A percentile compares a stretch with the other conserved stretches of the same genome.
Conservation (phyloP, 1,140 invertebrate genomes). For the Gonioctena quinquepunctata region DNA sequence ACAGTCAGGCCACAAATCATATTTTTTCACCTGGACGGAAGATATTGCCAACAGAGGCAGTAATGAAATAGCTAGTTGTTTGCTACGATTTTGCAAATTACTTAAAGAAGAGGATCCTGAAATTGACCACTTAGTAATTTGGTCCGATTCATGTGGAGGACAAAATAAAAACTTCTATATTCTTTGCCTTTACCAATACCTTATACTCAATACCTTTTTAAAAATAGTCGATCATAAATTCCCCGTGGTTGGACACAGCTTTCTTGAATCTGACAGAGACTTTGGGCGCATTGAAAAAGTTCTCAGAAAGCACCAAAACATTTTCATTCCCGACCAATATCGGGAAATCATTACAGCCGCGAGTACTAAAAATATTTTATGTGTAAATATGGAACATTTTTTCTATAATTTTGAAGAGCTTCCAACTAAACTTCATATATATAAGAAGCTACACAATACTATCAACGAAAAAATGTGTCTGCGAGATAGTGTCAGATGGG, state of each 20-base stretch:
- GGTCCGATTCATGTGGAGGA: conserved; percentile 33
- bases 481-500: too few species aligned
- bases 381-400: too few species aligned
- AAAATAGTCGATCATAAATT: conserved; percentile 36
- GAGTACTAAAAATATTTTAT: not conserved
- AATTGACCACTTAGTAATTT: conserved; percentile 16
- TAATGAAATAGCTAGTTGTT: conserved; percentile 13
- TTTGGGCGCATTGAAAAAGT: conserved; percentile 38
- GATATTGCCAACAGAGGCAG: conserved; percentile 26
- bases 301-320: conserved; percentile 19
- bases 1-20: not conserved
- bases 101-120: too few species aligned
- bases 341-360: conserved; percentile 19
- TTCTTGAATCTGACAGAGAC: conserved; percentile 33
- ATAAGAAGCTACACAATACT: too few species aligned
- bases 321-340: conserved; percentile 27
- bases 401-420: too few species aligned
- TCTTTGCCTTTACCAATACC: conserved; percentile 25
- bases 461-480: too few species aligned
- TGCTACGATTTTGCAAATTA: too few species aligned
- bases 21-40: conserved; percentile 30
- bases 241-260: conserved; percentile 31
- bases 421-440: too few species aligned
- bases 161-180: conserved; percentile 39
- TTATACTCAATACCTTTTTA: conserved; percentile 20